Conservation (phyloP, 2,797 vertebrate genomes). For the Paramormyrops hopkinsi region DNA sequence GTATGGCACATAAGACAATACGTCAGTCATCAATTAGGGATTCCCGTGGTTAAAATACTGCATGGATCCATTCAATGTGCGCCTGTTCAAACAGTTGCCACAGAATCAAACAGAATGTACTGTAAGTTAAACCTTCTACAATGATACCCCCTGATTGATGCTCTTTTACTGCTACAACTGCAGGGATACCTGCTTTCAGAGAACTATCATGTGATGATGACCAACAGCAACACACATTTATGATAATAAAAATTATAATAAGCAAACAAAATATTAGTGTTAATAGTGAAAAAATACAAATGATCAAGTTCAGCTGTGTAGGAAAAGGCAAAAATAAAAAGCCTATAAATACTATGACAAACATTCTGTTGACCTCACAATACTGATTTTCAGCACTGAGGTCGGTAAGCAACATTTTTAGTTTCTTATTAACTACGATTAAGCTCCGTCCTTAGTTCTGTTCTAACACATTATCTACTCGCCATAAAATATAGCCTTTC, state of each 20-base stretch:
- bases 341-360: neutral
- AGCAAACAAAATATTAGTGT: constrained; percentile 3
- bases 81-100: neutral
- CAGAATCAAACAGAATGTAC: neutral
- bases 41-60: constrained; percentile 4
- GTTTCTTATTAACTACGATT: neutral
- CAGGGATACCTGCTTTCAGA: neutral
- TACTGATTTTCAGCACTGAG: neutral
- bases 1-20: neutral
- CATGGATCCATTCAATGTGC: neutral
- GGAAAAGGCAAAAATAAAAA: neutral
- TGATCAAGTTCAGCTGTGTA: neutral
- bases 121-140: neutral
- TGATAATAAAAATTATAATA: neutral
- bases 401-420: neutral
- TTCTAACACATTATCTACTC: neutral
- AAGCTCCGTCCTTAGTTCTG: neutral
- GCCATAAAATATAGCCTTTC: neutral
- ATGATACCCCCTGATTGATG: neutral
- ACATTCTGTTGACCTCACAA: neutral
- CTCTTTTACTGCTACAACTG: neutral
- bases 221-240: neutral
- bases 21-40: neutral
- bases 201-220: neutral
- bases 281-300: neutral